A percentile compares a stretch with the other conserved stretches of the same genome.
Evolutionary conservation across 2,113 vertebrate genomes (phyloP).

Genomic region (Onychorhynchus coronatus): DNA sequence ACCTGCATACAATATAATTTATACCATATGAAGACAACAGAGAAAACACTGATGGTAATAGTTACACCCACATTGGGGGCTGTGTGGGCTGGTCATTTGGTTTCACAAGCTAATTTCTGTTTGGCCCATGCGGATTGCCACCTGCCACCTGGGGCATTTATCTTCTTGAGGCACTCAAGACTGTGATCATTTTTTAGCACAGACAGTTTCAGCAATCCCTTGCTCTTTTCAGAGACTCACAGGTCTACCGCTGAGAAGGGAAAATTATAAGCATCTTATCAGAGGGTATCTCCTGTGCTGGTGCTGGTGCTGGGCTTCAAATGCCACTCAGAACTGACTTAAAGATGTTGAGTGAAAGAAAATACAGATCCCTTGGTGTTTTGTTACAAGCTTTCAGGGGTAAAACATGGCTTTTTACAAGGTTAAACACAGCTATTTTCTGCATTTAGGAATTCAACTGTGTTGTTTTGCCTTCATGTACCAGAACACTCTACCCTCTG

Average conservation of each 20-base stretch:
- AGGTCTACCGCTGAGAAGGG: neutral
- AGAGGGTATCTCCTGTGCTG: neutral
- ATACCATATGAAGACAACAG: neutral
- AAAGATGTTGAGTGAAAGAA: neutral
- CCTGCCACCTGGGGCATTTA: neutral
- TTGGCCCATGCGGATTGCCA: neutral
- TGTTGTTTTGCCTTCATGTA: neutral
- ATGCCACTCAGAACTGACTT: neutral
- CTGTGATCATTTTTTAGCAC: neutral
- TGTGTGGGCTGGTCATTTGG: neutral
- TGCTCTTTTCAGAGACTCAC: neutral
- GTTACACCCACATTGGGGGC: neutral
- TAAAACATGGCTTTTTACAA: neutral
- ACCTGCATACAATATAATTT: neutral
- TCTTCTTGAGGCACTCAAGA: neutral
- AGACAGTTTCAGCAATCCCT: neutral
- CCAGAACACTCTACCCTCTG: neutral
- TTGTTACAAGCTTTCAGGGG: neutral
- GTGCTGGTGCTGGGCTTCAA: neutral
- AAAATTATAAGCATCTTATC: neutral
- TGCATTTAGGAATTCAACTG: neutral
- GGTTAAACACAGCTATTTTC: neutral
- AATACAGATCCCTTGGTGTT: neutral
- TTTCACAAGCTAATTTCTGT: neutral
- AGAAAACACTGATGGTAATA: neutral